A percentile compares a stretch with the other conserved stretches of the same genome.
Evolutionary conservation across 2,797 vertebrate genomes (phyloP).

Genomic region (Dromococcyx pavoninus): DNA sequence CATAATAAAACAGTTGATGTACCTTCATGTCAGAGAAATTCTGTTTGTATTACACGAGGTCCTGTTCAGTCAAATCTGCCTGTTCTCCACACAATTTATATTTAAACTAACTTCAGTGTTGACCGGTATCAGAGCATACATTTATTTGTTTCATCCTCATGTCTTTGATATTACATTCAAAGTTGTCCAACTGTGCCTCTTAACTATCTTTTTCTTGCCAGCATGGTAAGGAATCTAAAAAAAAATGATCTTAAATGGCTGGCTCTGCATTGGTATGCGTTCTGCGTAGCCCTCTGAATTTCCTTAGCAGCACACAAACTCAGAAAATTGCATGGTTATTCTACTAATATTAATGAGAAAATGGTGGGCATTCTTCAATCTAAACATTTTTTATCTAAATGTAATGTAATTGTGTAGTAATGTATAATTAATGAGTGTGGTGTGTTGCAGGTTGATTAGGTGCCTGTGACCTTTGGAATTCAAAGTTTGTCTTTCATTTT

Average conservation of each 20-base stretch:
- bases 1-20: not conserved
- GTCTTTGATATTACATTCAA: conserved; percentile 47
- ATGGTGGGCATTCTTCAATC: not conserved
- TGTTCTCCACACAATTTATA: not conserved
- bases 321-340: conserved; percentile 36
- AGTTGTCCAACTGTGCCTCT: conserved; percentile 46
- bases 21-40: not conserved
- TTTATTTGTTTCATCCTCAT: conserved; percentile 48
- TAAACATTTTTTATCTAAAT: conserved; percentile 42
- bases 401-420: conserved; percentile 22
- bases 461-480: conserved; percentile 13
- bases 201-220: conserved; percentile 29
- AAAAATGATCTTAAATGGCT: not conserved
- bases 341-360: conserved; percentile 28
- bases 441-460: conserved; percentile 27
- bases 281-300: not conserved
- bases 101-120: conserved; percentile 39
- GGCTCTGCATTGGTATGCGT: not conserved
- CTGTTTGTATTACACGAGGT: not conserved
- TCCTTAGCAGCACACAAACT: not conserved
- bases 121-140: conserved; percentile 40
- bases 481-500: not conserved
- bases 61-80: not conserved
- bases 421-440: conserved; percentile 25
- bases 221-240: conserved; percentile 4